A percentile compares a stretch with the other conserved stretches of the same genome.
phyloP scores from a whole-genome alignment of 2,113 vertebrate species.

The Xenopus borealis region DNA sequence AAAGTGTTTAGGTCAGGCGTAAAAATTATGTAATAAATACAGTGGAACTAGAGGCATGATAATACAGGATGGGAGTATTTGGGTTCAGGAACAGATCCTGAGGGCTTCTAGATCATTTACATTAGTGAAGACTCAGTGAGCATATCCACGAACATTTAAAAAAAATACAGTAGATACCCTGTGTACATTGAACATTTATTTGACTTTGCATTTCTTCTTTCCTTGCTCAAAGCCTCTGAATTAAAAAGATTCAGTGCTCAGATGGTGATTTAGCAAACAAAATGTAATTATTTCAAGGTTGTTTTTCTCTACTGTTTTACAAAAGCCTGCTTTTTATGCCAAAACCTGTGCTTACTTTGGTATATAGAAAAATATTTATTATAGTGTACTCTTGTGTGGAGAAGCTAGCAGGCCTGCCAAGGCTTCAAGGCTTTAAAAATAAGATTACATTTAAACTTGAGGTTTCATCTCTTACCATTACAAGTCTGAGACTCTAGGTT shows the following conservation, averaged over 20 bases:
- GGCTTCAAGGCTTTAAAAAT: too few relatives aligned
- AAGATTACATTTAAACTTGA: too few relatives aligned
- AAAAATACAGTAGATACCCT: constrained; percentile 16
- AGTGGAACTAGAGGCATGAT: constrained; percentile 21
- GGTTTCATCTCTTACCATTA: too few relatives aligned
- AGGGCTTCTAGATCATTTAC: constrained; percentile 38
- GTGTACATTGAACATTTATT: constrained; percentile 7
- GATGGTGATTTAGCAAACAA: background rate
- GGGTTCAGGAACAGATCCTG: constrained; percentile 12
- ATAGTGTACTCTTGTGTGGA: background rate
- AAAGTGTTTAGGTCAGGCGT: constrained; percentile 39
- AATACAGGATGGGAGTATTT: constrained; percentile 18
- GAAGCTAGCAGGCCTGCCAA: background rate
- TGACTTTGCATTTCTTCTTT: constrained; percentile 24
- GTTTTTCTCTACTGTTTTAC: background rate
- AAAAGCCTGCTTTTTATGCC: too few relatives aligned
- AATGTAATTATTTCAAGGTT: background rate
- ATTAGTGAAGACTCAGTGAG: constrained; percentile 44
- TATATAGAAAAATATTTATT: too few relatives aligned
- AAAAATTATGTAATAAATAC: constrained; percentile 41
- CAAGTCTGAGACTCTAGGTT: too few relatives aligned
- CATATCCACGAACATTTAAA: constrained; percentile 41
- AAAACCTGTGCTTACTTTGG: too few relatives aligned
- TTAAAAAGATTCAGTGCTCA: constrained; percentile 11
- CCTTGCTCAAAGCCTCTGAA: background rate